Evolutionary conservation across 2,888 invertebrate species (phyloP), one percentile per base, ranked within the genome.

Genomic region (Fragum fragum): DNA sequence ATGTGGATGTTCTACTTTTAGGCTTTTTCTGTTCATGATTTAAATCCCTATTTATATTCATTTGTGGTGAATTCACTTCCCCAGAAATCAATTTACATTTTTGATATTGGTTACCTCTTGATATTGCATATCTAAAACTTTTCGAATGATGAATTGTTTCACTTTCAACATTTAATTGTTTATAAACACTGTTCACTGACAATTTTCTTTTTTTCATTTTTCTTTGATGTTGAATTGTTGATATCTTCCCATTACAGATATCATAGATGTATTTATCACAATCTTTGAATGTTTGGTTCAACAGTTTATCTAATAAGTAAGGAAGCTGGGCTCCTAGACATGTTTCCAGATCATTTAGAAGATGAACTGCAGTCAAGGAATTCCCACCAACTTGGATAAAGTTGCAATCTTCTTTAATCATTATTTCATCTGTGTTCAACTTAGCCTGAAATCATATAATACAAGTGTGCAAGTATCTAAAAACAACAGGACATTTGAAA

Each of bases 281-380:
- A 55, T n/a, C 36, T 36, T 55, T 23, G 6, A 53, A 53, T 7
- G 55, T 32, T 16, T 55, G 53, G 28, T 55, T 55, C 21, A 55
- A 29, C 9, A 71, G 55, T 66, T 83, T 81, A 70, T 94, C 93
- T 6, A 94, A 71, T 18, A 95, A 75, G 5, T 83, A 69, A 36
- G 93, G 91, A 53, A 89, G 74, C 11, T 75, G 69, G 29, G 73
- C 72, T 57, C 76, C 87, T 36, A 91, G 85, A 36, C 69, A 53
- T 55, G 55, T 73, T 83, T 96, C 95, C 69, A 97, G 91, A 88
- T 95, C 95, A 87, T 96, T 96, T 53, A 96, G 95, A 74, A 97
- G 95, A 85, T 96, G 95, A 14, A 97, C 94, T 21, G 97, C 97
- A 39, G 95, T 93, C 80, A 97, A 95, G 0, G 97, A 97, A 90